Conservation (phyloP, 2,888 invertebrate genomes). For the Eristalinus aeneus region DNA sequence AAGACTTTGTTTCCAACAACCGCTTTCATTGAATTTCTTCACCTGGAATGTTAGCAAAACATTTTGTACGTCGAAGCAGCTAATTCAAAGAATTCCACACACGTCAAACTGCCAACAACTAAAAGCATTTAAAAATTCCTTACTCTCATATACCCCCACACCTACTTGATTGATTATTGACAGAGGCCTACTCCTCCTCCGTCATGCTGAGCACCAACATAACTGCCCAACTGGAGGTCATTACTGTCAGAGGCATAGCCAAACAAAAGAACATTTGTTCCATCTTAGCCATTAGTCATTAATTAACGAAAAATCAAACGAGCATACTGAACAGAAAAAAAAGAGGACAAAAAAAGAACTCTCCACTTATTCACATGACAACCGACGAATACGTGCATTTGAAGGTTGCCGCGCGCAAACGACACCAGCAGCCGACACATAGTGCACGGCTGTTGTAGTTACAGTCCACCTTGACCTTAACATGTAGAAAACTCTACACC, state of each 20-base stretch:
- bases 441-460: conserved; percentile 10
- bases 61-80: background rate
- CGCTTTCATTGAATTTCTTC: background rate
- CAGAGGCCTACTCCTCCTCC: conserved; percentile 14
- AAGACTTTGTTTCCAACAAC: too few species aligned
- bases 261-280: conserved; percentile 24
- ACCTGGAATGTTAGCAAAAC: background rate
- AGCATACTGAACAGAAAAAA: background rate
- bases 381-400: conserved; percentile 29
- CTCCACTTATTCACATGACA: conserved; percentile 30
- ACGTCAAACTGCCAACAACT: background rate
- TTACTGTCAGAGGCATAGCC: background rate
- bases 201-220: conserved; percentile 4
- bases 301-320: background rate
- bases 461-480: conserved; percentile 64
- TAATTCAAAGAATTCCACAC: background rate
- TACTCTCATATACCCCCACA: background rate
- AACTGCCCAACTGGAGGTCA: conserved; percentile 26
- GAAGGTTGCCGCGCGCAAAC: conserved; percentile 53
- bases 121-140: background rate
- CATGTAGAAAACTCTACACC: conserved; percentile 31
- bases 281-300: conserved; percentile 13
- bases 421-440: background rate
- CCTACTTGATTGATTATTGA: conserved; percentile 28
- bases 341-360: conserved; percentile 8